A percentile compares a stretch with the other conserved stretches of the same genome.
Evolutionary conservation across 2,888 invertebrate genomes (phyloP).

Genomic region (Choristoneura rosaceana): DNA sequence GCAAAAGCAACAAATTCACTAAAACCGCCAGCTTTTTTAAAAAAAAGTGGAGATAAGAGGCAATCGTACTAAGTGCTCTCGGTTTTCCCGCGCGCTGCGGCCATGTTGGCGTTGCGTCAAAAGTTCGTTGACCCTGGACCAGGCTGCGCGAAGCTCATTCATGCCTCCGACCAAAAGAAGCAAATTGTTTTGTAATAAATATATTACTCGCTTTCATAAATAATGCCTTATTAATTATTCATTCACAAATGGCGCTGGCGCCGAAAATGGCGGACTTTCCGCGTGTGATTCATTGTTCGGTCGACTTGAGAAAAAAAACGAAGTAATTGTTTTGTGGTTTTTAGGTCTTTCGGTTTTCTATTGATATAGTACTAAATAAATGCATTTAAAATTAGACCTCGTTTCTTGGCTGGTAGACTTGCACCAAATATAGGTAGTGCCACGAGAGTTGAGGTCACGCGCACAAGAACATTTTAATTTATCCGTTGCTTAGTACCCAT

Average conservation of each 20-base stretch:
- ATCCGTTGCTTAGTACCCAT: too few relatives aligned
- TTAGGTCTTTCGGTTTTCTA: background rate
- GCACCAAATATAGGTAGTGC: too few relatives aligned
- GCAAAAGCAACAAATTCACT: conserved; percentile 49
- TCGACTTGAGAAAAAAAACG: conserved; percentile 13
- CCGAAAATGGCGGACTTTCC: conserved; percentile 39
- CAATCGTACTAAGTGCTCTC: conserved; percentile 73
- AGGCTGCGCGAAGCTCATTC: conserved; percentile 45
- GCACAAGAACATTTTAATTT: too few relatives aligned
- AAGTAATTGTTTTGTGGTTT: background rate
- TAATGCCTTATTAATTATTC: conserved; percentile 45
- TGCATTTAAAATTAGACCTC: background rate
- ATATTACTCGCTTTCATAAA: conserved; percentile 45
- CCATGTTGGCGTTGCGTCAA: conserved; percentile 61
- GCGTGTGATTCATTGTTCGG: conserved; percentile 42
- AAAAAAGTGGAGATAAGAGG: conserved; percentile 58
- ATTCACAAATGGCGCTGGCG: conserved; percentile 43
- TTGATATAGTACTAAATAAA: background rate
- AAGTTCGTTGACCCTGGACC: conserved; percentile 54
- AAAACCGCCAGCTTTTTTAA: conserved; percentile 51
- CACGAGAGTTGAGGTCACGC: too few relatives aligned
- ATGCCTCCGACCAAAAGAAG: conserved; percentile 42
- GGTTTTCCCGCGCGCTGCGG: conserved; percentile 68
- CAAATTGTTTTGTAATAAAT: conserved; percentile 42
- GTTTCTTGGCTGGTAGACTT: too few relatives aligned